A percentile compares a stretch with the other conserved stretches of the same genome.
Evolutionary conservation across 2,797 vertebrate genomes (phyloP).

Genomic region (Pyrocephalus nanus): DNA sequence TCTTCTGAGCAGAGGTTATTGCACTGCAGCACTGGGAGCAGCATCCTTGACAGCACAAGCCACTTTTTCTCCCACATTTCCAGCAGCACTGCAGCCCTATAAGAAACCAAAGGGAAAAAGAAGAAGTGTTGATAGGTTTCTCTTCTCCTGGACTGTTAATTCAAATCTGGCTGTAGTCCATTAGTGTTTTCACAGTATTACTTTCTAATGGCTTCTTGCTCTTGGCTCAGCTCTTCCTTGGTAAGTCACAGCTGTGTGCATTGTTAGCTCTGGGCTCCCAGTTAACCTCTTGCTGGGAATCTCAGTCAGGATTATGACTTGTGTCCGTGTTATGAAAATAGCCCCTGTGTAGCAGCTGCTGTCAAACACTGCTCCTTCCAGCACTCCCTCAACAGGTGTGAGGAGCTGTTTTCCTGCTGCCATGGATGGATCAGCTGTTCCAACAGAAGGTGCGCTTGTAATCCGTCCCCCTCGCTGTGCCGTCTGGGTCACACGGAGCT

Average conservation of each 20-base stretch:
- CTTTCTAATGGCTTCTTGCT: conserved; percentile 57
- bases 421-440: conserved; percentile 44
- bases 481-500: neutral
- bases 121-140: neutral
- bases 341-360: neutral
- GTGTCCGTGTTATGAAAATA: neutral
- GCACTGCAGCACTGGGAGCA: neutral
- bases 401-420: neutral
- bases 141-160: conserved; percentile 38
- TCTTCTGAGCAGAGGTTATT: neutral
- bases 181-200: conserved; percentile 59
- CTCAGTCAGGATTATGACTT: conserved; percentile 42
- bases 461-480: neutral
- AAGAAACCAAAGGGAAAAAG: neutral
- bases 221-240: conserved; percentile 39
- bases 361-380: neutral
- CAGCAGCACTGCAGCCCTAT: neutral
- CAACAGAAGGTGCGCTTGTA: conserved; percentile 41
- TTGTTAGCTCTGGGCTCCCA: conserved; percentile 16
- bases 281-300: conserved; percentile 57
- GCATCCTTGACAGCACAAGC: neutral
- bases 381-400: conserved; percentile 29
- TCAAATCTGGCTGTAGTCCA: conserved; percentile 52
- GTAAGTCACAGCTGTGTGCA: conserved; percentile 26
- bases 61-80: neutral